Base-by-base conservation (phyloP, 2,888 invertebrate genomes). In the Nemoura dubitans region DNA sequence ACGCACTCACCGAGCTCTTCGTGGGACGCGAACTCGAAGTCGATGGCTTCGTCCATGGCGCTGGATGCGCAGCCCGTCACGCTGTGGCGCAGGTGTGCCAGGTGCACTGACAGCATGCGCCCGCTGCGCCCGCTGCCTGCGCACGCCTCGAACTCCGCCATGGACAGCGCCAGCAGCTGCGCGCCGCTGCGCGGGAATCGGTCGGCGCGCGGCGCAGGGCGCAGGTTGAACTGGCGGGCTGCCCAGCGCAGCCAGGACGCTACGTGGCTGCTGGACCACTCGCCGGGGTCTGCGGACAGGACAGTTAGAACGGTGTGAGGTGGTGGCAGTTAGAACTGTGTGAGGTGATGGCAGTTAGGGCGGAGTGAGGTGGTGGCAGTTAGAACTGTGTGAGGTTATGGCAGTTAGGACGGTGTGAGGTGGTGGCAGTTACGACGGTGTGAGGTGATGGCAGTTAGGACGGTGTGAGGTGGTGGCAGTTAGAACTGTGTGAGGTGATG, bases 171-270 rank as follows among this genome's bases (percentile, higher is more conserved):
- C 89, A 94, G 93, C 43, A 95, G 91, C 88, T 94, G 94, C 30
- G 90, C 90, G 3, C 95, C 95, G 5, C 91, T 92, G 86, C 90
- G 91, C 10, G 95, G 94, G 90, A 95, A 94, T 88, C 92, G 91
- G 28, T 91, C 89, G 1, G 92, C 89, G 89, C 93, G 92, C 76
- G 94, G 94, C 87, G 91, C 90, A 6, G 94, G 93, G 82, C 92
- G 91, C 87, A 95, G 92, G 76, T 93, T 91, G 89, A 95, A 95
- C 89, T 93, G 93, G 86, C 92, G 92, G 42, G 93, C 92, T 89
- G 94, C 93, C 95, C 95, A 95, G 78, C 91, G 91, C 82, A 95
- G 90, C 95, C 95, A 95, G 83, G 93, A 92, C 87, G 91, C 91
- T 88, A 95, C 93, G 90, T 95, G 93, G 42, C 91, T 91, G 25